Percentiles rank a stretch among this genome's conserved stretches.
Evolutionary conservation across 2,797 vertebrate genomes (phyloP).

Genomic region (Salarias fasciatus): DNA sequence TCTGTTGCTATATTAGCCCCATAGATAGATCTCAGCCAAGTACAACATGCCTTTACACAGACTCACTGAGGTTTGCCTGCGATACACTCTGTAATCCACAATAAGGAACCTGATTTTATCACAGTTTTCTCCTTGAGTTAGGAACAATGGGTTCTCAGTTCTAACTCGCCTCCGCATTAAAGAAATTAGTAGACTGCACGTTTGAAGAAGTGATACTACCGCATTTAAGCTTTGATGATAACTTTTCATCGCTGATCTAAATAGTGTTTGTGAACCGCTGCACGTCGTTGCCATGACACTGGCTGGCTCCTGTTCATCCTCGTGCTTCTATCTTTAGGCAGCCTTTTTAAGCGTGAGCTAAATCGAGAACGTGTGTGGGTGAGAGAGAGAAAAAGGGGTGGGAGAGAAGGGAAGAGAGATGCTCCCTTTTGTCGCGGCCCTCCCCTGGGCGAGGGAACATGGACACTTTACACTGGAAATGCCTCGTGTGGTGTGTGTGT

Average conservation of each 20-base stretch:
- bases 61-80: conserved; percentile 27
- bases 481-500: too few species aligned
- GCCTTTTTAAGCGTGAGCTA: conserved; percentile 81
- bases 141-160: conserved; percentile 24
- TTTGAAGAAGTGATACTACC: conserved; percentile 48
- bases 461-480: conserved; percentile 51
- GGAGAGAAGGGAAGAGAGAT: conserved; percentile 69
- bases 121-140: conserved; percentile 24
- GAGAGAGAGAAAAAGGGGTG: conserved; percentile 72
- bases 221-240: conserved; percentile 58
- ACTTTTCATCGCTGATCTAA: conserved; percentile 58
- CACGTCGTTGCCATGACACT: conserved; percentile 81
- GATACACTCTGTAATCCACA: conserved; percentile 27
- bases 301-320: conserved; percentile 78
- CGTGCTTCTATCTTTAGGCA: conserved; percentile 83
- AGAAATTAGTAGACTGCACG: conserved; percentile 39
- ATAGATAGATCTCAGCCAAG: background rate
- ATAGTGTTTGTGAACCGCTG: conserved; percentile 72
- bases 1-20: background rate
- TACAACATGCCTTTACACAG: background rate
- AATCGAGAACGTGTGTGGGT: conserved; percentile 79
- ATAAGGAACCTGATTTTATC: conserved; percentile 21
- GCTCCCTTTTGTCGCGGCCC: conserved; percentile 70
- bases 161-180: conserved; percentile 25
- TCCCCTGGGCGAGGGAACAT: conserved; percentile 57